phyloP scores from a whole-genome alignment of 2,888 invertebrate species.

The Allophyes oxyacanthae region DNA sequence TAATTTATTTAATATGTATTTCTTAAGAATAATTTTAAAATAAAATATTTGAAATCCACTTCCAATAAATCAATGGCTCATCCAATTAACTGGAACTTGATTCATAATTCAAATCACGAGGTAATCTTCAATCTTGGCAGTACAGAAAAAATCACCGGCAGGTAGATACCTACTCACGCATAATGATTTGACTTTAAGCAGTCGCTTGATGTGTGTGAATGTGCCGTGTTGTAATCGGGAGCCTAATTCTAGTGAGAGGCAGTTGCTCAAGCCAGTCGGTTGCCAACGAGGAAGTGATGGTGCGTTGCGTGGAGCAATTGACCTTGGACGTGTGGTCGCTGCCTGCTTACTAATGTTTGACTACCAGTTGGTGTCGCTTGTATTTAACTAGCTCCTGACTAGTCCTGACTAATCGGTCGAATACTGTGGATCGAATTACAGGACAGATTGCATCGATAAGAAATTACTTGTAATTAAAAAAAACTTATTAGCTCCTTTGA shows the following conservation, averaged over 20 bases:
- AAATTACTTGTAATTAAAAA: constrained; percentile 6
- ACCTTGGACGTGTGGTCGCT: constrained; percentile 76
- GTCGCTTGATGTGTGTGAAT: constrained; percentile 53
- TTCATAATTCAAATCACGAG: constrained; percentile 28
- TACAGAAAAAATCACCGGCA: constrained; percentile 14
- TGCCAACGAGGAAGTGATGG: constrained; percentile 86
- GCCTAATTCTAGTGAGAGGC: constrained; percentile 85
- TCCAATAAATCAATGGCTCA: constrained; percentile 14
- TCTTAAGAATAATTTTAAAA: constrained; percentile 1
- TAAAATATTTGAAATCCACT: constrained; percentile 22
- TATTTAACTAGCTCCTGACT: constrained; percentile 37
- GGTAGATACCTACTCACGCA: constrained; percentile 12
- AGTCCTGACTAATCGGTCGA: constrained; percentile 31
- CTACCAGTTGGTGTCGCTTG: constrained; percentile 51
- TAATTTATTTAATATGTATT: constrained; percentile 7
- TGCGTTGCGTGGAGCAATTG: constrained; percentile 77
- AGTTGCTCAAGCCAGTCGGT: constrained; percentile 77
- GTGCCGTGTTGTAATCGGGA: constrained; percentile 73
- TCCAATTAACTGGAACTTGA: constrained; percentile 18
- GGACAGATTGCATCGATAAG: constrained; percentile 25
- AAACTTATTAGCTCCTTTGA: constrained; percentile 3
- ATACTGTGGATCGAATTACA: constrained; percentile 37
- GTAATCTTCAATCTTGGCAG: constrained; percentile 10
- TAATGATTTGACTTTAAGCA: constrained; percentile 30
- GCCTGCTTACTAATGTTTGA: constrained; percentile 73